Base-by-base conservation (phyloP, 2,797 vertebrate species). In the Megaceryle alcyon region DNA sequence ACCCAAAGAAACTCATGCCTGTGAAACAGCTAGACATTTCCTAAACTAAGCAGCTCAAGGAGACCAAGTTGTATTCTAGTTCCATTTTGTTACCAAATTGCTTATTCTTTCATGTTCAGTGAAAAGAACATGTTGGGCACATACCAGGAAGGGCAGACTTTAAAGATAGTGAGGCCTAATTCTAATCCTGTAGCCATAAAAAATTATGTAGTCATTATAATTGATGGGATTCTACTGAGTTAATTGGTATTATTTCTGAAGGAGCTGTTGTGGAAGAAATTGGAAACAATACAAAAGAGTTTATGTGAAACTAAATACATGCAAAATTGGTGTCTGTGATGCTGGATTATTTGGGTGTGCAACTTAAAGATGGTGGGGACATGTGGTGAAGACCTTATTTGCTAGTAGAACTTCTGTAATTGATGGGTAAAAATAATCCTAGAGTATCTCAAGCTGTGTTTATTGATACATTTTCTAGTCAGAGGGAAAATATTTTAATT, bases 181-280 rank as follows among this genome's bases (percentile, higher is more conserved):
- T 84, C 46, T 84, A 11, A 49, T 79, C 25, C 48, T 49, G 20
- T 33, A 64, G 28, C 63, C 49, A 7, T 84, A 49, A 37, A 69
- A 23, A 68, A 63, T 76, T 49, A 46, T 51, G 46, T 54, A 49
- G 57, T 29, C 51, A 17, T 82, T 79, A 60, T 29, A 49, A 82
- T 53, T 75, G 64, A 64, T 35, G 46, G 60, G 46, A 59, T 82
- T 79, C 56, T 48, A 5, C 35, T 69, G 54, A 46, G 37, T 76
- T 96, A 88, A 78, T 92, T 90, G 25, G n/a, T 81, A 44, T 76
- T 84, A 39, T 65, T 92, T 82, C 14, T 19, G 51, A 89, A 70
- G 54, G 28, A 82, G 48, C 56, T 43, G 39, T 15, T 71, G 44
- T 78, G 72, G 46, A 81, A 81, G 53, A 81, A 86, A 75, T 10